Evolutionary conservation across 1,140 invertebrate species (phyloP), one percentile per base, ranked within the genome.

Genomic region (Macrosteles quadrilineatus): DNA sequence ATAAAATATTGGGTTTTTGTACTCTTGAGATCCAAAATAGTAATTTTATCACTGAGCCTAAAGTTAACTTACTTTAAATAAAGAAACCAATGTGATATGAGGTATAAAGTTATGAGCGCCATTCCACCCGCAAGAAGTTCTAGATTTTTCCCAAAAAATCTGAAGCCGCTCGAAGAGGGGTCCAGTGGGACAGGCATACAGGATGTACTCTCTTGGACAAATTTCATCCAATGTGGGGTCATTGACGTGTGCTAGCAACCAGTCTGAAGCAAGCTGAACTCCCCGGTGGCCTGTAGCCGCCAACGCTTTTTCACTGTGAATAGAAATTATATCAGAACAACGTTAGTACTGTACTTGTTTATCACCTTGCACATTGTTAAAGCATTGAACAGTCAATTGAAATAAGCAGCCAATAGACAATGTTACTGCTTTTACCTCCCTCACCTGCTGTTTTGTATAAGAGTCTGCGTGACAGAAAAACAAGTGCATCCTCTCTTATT

Each of bases 71-170:
- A 95, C 93, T 84, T 93, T 92, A 77, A 96, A 96, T 80, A 93
- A 94, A 11, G 93, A 90, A 45, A 93, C 91, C 36, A 97, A 83
- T 12, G 94, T 96, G 72, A 97, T 91, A 78, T 97, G 94, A 1
- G 94, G 94, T 43, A 92, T 88, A 79, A 88, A 94, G 79, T 94
- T 92, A 76, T 95, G 93, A 9, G 92, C 92, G 25, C 92, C 92
- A 81, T 96, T 96, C 90, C 93, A 93, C 31, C 89, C 90, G 78
- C 87, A 88, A 2, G 87, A 79, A 65, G 84, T 80, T 74, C 88
- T 86, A n/a, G 91, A 92, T 75, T 91, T 90, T 0, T 87, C 82
- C 90, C 91, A 95, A 79, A 94, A 95, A 65, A 86, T 83, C 53
- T 87, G 85, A 12, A 96, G 79, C 74, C 91, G 88, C 53, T 88